Evolutionary conservation across 2,888 invertebrate genomes (phyloP).

Genomic region (Agrotis ipsilon): DNA sequence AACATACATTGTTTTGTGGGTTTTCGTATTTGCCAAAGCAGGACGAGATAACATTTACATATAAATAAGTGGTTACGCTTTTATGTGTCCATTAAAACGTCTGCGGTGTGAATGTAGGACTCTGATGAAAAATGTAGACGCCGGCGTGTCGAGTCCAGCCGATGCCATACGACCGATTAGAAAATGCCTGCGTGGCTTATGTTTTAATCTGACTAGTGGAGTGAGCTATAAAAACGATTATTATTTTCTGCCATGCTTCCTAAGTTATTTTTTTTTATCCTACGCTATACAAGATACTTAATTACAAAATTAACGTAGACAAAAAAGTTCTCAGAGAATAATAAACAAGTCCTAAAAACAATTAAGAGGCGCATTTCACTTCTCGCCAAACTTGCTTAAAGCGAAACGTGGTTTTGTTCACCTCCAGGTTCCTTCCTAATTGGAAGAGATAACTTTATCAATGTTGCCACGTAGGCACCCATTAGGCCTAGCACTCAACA

Average conservation of each 20-base stretch:
- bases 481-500: constrained; percentile 37
- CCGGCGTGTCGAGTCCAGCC: constrained; percentile 21
- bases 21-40: constrained; percentile 17
- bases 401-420: constrained; percentile 1
- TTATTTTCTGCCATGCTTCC: background rate
- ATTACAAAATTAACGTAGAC: constrained; percentile 1
- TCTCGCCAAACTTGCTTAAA: constrained; percentile 10
- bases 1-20: constrained; percentile 34
- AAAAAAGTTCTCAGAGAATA: background rate
- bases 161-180: constrained; percentile 40
- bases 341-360: background rate
- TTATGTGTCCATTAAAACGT: constrained; percentile 49
- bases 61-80: constrained; percentile 46
- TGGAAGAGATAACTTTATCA: constrained; percentile 3
- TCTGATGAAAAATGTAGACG: constrained; percentile 30
- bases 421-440: constrained; percentile 10
- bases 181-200: constrained; percentile 24
- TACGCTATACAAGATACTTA: background rate
- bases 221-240: background rate
- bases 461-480: background rate
- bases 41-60: constrained; percentile 45
- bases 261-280: too few species aligned
- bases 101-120: constrained; percentile 31
- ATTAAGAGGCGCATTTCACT: background rate
- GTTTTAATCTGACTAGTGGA: constrained; percentile 12